Conservation (phyloP, 2,113 vertebrate genomes). For the Hippocampus barbouri region DNA sequence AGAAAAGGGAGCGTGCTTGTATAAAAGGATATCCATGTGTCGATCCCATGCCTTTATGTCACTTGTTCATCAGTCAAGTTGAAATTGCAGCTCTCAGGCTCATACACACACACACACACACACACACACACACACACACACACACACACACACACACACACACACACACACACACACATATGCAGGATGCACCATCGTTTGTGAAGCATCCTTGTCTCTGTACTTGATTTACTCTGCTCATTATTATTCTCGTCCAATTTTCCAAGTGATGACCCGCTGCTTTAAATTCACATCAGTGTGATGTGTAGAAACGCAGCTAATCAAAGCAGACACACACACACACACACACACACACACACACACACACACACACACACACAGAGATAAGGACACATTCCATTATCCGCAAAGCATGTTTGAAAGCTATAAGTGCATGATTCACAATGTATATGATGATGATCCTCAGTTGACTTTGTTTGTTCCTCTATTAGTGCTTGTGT, state of each 20-base stretch:
- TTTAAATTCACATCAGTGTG: constrained; percentile 50
- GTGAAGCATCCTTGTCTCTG: constrained; percentile 21
- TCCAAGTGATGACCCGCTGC: constrained; percentile 37
- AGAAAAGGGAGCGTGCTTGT: constrained; percentile 8
- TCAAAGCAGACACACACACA: constrained; percentile 19
- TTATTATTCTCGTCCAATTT: constrained; percentile 56
- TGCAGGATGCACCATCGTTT: neutral
- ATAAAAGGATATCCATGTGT: constrained; percentile 35
- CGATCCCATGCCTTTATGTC: constrained; percentile 14
- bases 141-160: constrained; percentile 9
- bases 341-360: neutral
- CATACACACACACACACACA: neutral
- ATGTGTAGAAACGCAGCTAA: constrained; percentile 54
- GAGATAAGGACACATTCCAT: neutral
- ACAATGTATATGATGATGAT: constrained; percentile 13
- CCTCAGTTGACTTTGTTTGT: neutral
- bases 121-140: constrained; percentile 1
- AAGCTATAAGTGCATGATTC: neutral
- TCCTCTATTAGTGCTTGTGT: neutral
- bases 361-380: neutral
- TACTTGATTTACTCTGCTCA: constrained; percentile 35
- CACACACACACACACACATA: neutral
- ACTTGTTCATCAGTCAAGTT: constrained; percentile 33
- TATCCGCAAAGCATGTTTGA: neutral
- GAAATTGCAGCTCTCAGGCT: constrained; percentile 6